Base-by-base conservation (phyloP, 2,888 invertebrate species). In the Polymixis lichenea region DNA sequence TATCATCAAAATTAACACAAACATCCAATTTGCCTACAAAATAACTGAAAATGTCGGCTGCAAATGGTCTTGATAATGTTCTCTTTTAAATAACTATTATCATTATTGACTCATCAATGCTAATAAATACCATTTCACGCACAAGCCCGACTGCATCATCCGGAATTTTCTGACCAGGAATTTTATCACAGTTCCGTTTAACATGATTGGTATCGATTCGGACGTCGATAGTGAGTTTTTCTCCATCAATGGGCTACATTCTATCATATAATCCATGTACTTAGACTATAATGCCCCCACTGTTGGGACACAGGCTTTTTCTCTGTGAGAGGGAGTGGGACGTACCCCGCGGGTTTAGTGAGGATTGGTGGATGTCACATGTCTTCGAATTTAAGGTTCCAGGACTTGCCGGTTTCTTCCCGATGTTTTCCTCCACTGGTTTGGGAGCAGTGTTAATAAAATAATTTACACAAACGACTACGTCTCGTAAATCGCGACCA, bases 51-150 rank as follows among this genome's bases (percentile, higher is more conserved):
- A 68, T 43, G 68, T 69, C 69, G 60, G 32, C 38, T 65, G 43
- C 19, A 56, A 74, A 74, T 71, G 38, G 49, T 28, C 25, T 64
- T 60, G 46, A 38, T 55, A 65, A 68, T 22, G 55, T 65, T 78
- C 15, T 60, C 25, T 60, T 81, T 60, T 56, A 25, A 46, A 70
- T 78, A 83, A 46, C n/a, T 62, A 43, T 61, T 65, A 84, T 79
- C 68, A 69, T 69, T 61, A 81, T 79, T 69, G 68, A 56, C 51
- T 56, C 51, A 84, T 79, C 72, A 72, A 69, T 25, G 43, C 15
- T 66, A n/a, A 65, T 79, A 68, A 83, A 69, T 69, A 65, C 25
- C n/a, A 78, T 11, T 60, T 32, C 19, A 60, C 38, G 55, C 25
- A 55, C 17, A 43, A 55, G 25, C n/a, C 19, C 1, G 15, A 25